Evolutionary conservation across 2,113 vertebrate genomes (phyloP).

Genomic region (Ameiurus melas): DNA sequence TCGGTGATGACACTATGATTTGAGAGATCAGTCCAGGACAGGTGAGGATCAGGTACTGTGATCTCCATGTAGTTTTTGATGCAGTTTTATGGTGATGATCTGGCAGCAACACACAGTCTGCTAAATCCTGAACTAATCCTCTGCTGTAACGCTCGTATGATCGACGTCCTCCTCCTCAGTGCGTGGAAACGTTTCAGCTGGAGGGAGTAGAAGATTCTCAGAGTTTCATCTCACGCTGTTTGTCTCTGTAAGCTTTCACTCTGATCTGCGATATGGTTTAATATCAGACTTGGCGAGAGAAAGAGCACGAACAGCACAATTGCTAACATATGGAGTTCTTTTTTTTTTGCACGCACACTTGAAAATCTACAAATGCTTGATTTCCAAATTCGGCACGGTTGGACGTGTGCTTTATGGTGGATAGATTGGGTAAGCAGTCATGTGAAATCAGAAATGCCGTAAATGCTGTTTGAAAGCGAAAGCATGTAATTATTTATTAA

Average conservation of each 20-base stretch:
- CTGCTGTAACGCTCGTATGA: not conserved
- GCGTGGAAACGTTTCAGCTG: not conserved
- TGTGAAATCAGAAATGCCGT: not conserved
- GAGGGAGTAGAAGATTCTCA: not conserved
- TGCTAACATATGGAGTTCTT: slow-evolving; percentile 19
- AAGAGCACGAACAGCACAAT: not conserved
- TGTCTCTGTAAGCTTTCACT: not conserved
- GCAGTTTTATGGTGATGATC: not conserved
- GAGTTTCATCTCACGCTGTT: not conserved
- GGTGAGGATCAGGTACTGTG: not conserved
- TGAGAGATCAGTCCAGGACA: not conserved
- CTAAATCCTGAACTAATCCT: not conserved
- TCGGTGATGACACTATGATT: not conserved
- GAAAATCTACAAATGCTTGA: not conserved
- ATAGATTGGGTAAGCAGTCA: not conserved
- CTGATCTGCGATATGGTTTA: not conserved
- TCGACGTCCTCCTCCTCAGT: not conserved
- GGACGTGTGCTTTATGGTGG: not conserved
- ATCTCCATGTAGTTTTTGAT: not conserved
- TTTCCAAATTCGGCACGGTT: not conserved
- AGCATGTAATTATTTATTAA: not conserved
- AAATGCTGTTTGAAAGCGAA: not conserved
- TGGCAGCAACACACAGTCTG: not conserved
- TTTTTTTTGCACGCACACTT: not conserved
- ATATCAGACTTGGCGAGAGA: not conserved